phyloP scores from a whole-genome alignment of 2,797 vertebrate genomes.

The Pangasius mekongensis region DNA sequence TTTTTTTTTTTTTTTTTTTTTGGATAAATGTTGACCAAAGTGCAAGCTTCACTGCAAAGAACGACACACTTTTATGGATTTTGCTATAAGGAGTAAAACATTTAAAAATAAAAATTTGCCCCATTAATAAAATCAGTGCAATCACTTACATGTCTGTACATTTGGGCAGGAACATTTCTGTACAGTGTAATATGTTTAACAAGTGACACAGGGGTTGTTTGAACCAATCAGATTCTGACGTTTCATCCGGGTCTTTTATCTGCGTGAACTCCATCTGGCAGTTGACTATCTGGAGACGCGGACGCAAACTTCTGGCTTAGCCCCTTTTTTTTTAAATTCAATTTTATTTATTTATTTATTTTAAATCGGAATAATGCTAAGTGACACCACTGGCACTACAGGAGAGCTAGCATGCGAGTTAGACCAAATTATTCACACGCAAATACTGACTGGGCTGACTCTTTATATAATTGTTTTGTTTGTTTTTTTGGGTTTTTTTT shows the following conservation, averaged over 20 bases:
- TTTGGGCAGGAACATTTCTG: not conserved
- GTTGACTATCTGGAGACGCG: not conserved
- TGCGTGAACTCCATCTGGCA: not conserved
- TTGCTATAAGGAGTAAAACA: not conserved
- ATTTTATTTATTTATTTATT: not conserved
- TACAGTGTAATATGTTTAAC: not conserved
- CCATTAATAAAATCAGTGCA: not conserved
- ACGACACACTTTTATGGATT: not conserved
- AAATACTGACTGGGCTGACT: not conserved
- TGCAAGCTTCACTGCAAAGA: not conserved
- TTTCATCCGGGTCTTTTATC: not conserved
- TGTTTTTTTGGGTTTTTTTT: not conserved
- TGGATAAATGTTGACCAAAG: not conserved
- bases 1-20: not conserved
- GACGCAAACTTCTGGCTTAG: not conserved
- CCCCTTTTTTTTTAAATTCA: not conserved
- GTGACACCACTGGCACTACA: no score
- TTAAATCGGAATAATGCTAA: not conserved
- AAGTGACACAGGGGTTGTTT: not conserved
- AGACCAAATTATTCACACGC: not conserved
- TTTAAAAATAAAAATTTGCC: not conserved
- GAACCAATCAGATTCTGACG: not conserved
- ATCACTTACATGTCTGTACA: not conserved
- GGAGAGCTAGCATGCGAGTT: not conserved
- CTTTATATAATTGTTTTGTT: not conserved